Conservation (phyloP, 2,888 invertebrate species). For the Xestia ashworthii region DNA sequence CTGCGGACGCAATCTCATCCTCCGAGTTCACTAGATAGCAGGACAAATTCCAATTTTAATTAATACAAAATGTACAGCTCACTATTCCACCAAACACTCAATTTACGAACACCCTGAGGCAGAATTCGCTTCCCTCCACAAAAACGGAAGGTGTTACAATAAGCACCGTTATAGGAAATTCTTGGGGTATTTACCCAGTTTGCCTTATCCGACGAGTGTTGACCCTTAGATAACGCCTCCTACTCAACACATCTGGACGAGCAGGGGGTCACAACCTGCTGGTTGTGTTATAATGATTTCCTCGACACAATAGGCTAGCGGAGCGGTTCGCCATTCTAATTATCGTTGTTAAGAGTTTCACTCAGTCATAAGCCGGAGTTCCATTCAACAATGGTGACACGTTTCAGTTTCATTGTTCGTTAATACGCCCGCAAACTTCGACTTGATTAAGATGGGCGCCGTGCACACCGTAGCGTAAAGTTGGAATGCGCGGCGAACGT, state of each 20-base stretch:
- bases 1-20: background rate
- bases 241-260: slow-evolving; percentile 35
- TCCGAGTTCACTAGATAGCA: background rate
- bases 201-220: slow-evolving; percentile 42
- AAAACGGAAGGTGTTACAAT: slow-evolving; percentile 64
- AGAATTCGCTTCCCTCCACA: slow-evolving; percentile 49
- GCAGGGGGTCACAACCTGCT: slow-evolving; percentile 49
- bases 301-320: slow-evolving; percentile 67
- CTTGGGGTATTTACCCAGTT: slow-evolving; percentile 59
- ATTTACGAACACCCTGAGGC: slow-evolving; percentile 59
- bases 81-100: slow-evolving; percentile 45
- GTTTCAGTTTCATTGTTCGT: slow-evolving; percentile 81
- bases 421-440: slow-evolving; percentile 77
- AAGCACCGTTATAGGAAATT: slow-evolving; percentile 63
- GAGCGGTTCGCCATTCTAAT: slow-evolving; percentile 76
- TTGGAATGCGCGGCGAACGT: slow-evolving; percentile 55
- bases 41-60: slow-evolving; percentile 40
- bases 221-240: slow-evolving; percentile 39
- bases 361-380: slow-evolving; percentile 74
- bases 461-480: slow-evolving; percentile 65
- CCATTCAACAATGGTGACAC: slow-evolving; percentile 78
- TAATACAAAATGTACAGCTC: slow-evolving; percentile 31
- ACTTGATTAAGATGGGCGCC: slow-evolving; percentile 75
- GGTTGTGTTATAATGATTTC: slow-evolving; percentile 67
- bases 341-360: slow-evolving; percentile 77